Evolutionary conservation across 1,140 invertebrate species (phyloP).

Genomic region (Eueides isabella): DNA sequence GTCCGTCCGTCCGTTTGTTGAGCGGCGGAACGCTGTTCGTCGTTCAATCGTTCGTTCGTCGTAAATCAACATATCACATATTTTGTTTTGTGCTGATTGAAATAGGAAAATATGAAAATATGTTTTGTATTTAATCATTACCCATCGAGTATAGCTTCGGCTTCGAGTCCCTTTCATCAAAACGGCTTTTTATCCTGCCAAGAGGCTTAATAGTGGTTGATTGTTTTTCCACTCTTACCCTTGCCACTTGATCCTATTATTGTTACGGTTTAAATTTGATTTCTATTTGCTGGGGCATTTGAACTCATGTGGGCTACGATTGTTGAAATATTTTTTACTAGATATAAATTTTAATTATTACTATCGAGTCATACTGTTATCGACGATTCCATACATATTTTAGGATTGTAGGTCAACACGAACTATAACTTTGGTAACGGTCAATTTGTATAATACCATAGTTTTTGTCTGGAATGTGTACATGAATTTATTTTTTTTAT

Average conservation of each 20-base stretch:
- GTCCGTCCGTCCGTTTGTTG: too few relatives aligned
- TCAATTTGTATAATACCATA: too few relatives aligned
- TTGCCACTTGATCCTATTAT: slow-evolving; percentile 8
- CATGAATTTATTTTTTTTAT: too few relatives aligned
- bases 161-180: slow-evolving; percentile 23
- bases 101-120: background rate
- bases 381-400: too few relatives aligned
- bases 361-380: too few relatives aligned
- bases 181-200: slow-evolving; percentile 27
- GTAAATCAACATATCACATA: too few relatives aligned
- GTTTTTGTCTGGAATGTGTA: too few relatives aligned
- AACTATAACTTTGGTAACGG: too few relatives aligned
- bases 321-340: background rate
- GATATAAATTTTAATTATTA: background rate
- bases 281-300: background rate
- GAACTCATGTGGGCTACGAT: background rate
- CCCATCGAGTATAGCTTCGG: background rate
- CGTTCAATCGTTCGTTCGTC: too few relatives aligned
- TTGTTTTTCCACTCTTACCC: slow-evolving; percentile 19
- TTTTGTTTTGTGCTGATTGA: too few relatives aligned
- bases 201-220: slow-evolving; percentile 21
- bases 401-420: too few relatives aligned
- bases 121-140: slow-evolving; percentile 8
- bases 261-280: slow-evolving; percentile 13
- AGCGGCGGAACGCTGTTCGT: too few relatives aligned